A percentile compares a stretch with the other conserved stretches of the same genome.
These are phyloP conservation scores for Mastomys coucha DNA, from an alignment of 2,113 vertebrate species.

Conservation along the genomic window DNA sequence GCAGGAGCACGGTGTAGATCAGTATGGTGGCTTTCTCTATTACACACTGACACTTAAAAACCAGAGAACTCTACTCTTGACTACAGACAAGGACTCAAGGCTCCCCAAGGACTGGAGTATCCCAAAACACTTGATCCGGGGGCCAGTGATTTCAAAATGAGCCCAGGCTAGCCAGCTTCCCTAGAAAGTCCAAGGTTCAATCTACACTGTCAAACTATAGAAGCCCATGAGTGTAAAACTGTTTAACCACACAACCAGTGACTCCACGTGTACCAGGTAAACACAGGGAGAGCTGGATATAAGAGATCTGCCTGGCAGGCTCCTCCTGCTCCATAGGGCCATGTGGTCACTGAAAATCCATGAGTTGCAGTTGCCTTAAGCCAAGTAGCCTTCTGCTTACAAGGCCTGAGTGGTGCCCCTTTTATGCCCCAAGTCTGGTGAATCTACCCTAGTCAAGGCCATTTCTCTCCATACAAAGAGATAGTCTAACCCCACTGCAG, in stretches of 20 bases:
- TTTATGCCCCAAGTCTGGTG: neutral
- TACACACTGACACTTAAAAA: neutral
- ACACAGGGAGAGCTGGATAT: neutral
- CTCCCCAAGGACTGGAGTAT: rapidly evolving
- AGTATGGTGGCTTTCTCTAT: too few species aligned
- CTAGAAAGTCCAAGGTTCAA: too few species aligned
- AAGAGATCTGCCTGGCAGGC: neutral
- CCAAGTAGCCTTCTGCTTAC: neutral
- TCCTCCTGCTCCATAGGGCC: neutral
- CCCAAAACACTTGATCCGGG: neutral
- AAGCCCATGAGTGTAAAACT: rapidly evolving
- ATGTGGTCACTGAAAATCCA: rapidly evolving
- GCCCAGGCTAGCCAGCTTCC: too few species aligned
- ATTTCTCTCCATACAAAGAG: neutral
- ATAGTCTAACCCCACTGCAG: too few species aligned
- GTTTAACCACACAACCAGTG: rapidly evolving
- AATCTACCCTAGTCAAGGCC: neutral
- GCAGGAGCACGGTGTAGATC: neutral
- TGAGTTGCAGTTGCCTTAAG: neutral
- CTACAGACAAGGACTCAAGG: neutral
- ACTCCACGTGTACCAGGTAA: rapidly evolving
- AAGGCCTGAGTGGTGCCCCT: too few species aligned
- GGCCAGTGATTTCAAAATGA: neutral
- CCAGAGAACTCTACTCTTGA: neutral
- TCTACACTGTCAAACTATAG: rapidly evolving